A percentile compares a stretch with the other conserved stretches of the same genome.
phyloP scores from a whole-genome alignment of 2,113 vertebrate species.

The Serinus canaria region DNA sequence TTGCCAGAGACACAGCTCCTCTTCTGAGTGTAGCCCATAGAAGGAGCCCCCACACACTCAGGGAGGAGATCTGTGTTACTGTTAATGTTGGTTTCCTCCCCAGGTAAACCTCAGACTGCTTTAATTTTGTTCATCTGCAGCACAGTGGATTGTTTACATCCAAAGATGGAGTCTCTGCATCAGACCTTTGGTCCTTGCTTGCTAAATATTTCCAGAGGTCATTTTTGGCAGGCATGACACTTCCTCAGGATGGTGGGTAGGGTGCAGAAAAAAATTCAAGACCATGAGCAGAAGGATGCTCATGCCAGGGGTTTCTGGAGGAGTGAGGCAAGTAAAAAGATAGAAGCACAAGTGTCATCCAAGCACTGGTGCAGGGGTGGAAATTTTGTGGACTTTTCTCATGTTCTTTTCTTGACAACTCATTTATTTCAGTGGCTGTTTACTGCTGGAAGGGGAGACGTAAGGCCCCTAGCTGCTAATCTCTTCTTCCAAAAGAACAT shows the following conservation, averaged over 20 bases:
- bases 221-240: rapidly evolving
- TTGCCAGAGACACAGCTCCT: neutral
- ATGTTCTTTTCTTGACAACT: neutral
- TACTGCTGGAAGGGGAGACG: neutral
- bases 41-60: rapidly evolving
- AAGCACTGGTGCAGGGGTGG: neutral
- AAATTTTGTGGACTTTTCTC: neutral
- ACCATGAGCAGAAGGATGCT: neutral
- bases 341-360: rapidly evolving
- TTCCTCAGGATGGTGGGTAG: rapidly evolving
- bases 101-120: neutral
- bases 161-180: neutral
- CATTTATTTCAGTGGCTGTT: neutral
- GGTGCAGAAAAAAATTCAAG: neutral
- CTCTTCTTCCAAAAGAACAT: neutral
- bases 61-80: rapidly evolving
- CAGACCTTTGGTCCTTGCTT: neutral
- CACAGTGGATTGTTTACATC: neutral
- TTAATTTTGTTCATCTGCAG: neutral
- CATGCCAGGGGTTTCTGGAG: neutral
- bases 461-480: neutral
- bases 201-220: neutral
- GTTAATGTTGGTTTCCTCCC: neutral
- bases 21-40: neutral
- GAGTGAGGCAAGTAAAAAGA: rapidly evolving